A percentile compares a stretch with the other conserved stretches of the same genome.
These are phyloP conservation scores for Erinaceus europaeus DNA, from an alignment of 2,113 vertebrate genomes.

Conservation along the genomic window DNA sequence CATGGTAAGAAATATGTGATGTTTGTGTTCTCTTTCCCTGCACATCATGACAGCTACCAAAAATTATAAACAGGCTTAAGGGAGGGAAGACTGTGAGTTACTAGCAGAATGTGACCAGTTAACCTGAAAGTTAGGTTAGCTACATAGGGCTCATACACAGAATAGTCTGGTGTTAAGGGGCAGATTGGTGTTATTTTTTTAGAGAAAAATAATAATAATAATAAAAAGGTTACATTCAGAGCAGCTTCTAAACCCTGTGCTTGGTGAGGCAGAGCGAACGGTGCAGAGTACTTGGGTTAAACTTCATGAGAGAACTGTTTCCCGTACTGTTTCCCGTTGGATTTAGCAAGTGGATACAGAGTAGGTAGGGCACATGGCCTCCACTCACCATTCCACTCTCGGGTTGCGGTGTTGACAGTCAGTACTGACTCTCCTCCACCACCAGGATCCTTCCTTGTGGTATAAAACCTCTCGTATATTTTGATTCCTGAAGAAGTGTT, in stretches of 20 bases:
- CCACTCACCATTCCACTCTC: conserved; percentile 80
- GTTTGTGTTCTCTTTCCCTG: background rate
- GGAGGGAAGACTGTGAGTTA: background rate
- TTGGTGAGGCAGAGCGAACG: background rate
- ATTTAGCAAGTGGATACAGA: too few relatives aligned
- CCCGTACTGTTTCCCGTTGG: background rate
- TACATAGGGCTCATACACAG: too few relatives aligned
- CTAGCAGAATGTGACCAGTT: background rate
- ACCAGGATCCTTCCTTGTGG: background rate
- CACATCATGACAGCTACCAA: too few relatives aligned
- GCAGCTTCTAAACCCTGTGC: fast-evolving
- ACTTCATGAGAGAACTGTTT: background rate
- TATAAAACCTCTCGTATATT: conserved; percentile 59
- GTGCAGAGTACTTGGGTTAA: background rate
- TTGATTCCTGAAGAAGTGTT: conserved; percentile 72
- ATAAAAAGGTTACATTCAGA: background rate
- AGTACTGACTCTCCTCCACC: conserved; percentile 59
- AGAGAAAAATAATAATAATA: too few relatives aligned
- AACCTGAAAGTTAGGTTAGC: background rate
- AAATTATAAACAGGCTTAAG: too few relatives aligned
- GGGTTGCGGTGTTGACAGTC: conserved; percentile 54
- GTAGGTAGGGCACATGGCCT: fast-evolving
- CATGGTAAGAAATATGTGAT: too few relatives aligned
- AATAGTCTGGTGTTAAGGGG: too few relatives aligned
- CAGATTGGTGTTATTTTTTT: too few relatives aligned